Percentiles rank a stretch among this genome's conserved stretches.
Evolutionary conservation across 64 coral and sea anemone species (phyloP).

Genomic region (Astreopora myriophthalma): DNA sequence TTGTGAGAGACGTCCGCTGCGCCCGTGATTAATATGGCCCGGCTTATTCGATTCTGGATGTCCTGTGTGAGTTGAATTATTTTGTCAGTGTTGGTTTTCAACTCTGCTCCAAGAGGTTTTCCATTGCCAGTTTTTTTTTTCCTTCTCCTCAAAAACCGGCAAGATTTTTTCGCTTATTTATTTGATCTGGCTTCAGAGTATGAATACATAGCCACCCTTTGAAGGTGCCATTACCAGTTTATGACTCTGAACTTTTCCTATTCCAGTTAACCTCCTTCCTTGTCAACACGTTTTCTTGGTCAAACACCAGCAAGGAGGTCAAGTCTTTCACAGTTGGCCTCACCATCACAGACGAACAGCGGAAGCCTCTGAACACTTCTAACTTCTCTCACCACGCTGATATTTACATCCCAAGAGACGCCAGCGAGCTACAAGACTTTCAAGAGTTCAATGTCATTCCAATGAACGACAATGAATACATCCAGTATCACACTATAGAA

Average conservation of each 20-base stretch:
- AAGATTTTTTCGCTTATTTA: no score
- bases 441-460: slow-evolving; percentile 46
- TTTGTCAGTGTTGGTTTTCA: no score
- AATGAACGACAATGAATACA: slow-evolving; percentile 6
- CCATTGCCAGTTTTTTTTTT: no score
- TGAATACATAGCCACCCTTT: no score
- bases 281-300: slow-evolving; percentile 39
- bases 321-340: slow-evolving; percentile 42
- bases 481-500: slow-evolving; percentile 63
- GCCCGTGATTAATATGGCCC: no score
- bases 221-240: neutral
- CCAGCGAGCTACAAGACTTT: neutral
- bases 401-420: slow-evolving; percentile 58
- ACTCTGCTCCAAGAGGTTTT: no score
- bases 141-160: no score
- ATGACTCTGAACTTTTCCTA: neutral
- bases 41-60: no score
- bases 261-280: slow-evolving; percentile 56
- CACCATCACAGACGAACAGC: neutral
- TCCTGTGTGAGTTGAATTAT: no score
- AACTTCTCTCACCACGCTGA: slow-evolving; percentile 41
- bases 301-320: slow-evolving; percentile 55
- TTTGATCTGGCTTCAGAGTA: no score
- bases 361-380: slow-evolving; percentile 43
- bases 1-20: no score